Evolutionary conservation across 2,113 vertebrate species (phyloP).

Genomic region (Pungitius pungitius): DNA sequence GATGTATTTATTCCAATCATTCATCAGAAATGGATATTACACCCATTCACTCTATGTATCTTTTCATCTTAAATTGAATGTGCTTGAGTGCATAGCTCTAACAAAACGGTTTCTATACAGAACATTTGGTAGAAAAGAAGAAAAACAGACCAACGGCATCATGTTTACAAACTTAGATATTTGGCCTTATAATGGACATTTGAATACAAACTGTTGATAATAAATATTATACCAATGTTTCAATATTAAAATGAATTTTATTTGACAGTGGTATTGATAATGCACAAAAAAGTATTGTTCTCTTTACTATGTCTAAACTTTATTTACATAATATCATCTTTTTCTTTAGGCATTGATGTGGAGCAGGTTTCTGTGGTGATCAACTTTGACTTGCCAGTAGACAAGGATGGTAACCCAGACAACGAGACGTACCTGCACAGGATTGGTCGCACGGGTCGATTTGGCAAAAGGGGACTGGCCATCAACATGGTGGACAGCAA

Average conservation of each 20-base stretch:
- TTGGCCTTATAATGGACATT: not conserved
- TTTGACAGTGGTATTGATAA: not conserved
- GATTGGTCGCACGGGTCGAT: constrained; percentile 94
- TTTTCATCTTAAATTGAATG: not conserved
- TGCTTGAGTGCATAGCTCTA: not conserved
- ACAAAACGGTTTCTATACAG: not conserved
- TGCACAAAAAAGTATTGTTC: not conserved
- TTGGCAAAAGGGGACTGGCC: constrained; percentile 94
- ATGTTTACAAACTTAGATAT: not conserved
- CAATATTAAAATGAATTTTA: not conserved
- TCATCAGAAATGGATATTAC: too few species aligned
- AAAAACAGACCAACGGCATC: not conserved
- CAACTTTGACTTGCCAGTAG: constrained; percentile 96
- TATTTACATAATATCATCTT: not conserved
- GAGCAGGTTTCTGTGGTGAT: constrained; percentile 98
- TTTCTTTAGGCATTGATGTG: constrained; percentile 89
- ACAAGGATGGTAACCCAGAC: constrained; percentile 94
- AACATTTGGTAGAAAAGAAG: not conserved
- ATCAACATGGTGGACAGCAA: constrained; percentile 99
- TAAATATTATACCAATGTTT: not conserved
- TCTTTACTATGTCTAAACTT: not conserved
- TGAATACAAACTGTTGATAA: not conserved
- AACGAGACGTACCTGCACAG: constrained; percentile 97
- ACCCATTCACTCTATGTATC: not conserved
- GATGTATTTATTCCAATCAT: not conserved